Evolutionary conservation across 2,113 vertebrate species (phyloP).

Genomic region (Anas platyrhynchos): DNA sequence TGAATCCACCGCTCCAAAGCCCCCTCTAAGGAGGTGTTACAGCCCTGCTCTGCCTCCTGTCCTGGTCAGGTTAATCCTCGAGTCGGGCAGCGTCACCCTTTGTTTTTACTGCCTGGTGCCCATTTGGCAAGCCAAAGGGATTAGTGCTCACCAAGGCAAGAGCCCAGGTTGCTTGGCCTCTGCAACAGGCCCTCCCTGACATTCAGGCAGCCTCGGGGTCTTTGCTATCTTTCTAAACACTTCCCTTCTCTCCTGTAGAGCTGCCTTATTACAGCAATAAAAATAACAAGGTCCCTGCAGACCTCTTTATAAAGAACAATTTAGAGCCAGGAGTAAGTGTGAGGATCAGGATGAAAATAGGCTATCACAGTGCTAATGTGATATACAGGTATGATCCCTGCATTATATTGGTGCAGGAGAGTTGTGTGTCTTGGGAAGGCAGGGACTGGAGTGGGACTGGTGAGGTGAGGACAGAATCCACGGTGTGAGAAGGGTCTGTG

Average conservation of each 20-base stretch:
- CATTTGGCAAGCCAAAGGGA: slow-evolving; percentile 15
- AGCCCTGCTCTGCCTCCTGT: not conserved
- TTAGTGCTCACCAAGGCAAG: not conserved
- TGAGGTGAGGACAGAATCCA: not conserved
- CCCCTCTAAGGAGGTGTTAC: not conserved
- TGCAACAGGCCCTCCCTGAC: slow-evolving; percentile 25
- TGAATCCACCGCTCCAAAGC: not conserved
- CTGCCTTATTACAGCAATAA: slow-evolving; percentile 77
- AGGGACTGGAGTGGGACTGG: not conserved
- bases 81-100: not conserved
- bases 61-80: not conserved
- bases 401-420: slow-evolving; percentile 25
- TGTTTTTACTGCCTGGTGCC: not conserved
- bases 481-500: not conserved
- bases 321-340: slow-evolving; percentile 70
- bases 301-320: slow-evolving; percentile 78
- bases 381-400: slow-evolving; percentile 54
- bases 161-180: not conserved
- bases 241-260: slow-evolving; percentile 63
- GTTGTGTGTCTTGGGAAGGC: slow-evolving; percentile 5
- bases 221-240: slow-evolving; percentile 63
- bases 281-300: slow-evolving; percentile 83
- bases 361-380: slow-evolving; percentile 70
- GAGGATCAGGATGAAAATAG: slow-evolving; percentile 70
- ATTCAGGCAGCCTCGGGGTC: slow-evolving; percentile 18